phyloP scores from a whole-genome alignment of 2,888 invertebrate species.

The Agrochola circellaris region DNA sequence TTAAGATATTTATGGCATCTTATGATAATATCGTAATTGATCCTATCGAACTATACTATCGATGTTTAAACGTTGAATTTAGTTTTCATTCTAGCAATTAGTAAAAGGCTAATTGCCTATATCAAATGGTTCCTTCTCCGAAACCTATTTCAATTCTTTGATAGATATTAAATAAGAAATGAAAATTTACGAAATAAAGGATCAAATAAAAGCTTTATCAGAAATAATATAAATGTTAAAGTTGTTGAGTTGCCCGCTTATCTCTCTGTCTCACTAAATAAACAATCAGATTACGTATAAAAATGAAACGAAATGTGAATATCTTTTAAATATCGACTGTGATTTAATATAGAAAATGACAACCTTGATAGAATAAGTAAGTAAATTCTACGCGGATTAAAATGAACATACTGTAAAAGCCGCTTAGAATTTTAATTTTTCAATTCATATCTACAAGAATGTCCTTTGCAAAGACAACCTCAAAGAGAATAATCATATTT shows the following conservation, averaged over 20 bases:
- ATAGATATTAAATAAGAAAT: conserved; percentile 10
- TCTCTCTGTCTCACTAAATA: conserved; percentile 18
- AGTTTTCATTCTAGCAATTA: neutral
- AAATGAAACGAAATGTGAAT: conserved; percentile 7
- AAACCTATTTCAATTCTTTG: conserved; percentile 6
- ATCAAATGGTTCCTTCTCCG: neutral
- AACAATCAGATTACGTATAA: conserved; percentile 12
- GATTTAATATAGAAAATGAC: conserved; percentile 14
- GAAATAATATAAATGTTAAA: conserved; percentile 20
- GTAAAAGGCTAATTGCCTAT: neutral
- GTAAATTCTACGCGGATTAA: conserved; percentile 10
- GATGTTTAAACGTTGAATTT: neutral
- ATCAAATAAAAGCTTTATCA: conserved; percentile 16
- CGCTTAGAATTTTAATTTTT: conserved; percentile 46
- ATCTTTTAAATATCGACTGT: conserved; percentile 4
- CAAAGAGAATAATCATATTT: conserved; percentile 52
- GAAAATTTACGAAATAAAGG: conserved; percentile 1
- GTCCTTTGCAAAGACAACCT: conserved; percentile 35
- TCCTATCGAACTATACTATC: neutral
- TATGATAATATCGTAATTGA: neutral
- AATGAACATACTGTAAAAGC: conserved; percentile 9
- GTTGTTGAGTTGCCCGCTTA: neutral
- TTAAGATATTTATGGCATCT: neutral
- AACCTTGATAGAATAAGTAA: conserved; percentile 20
- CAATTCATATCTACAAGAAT: conserved; percentile 38